Conservation (phyloP, 2,888 invertebrate genomes). For the Polymixis lichenea region DNA sequence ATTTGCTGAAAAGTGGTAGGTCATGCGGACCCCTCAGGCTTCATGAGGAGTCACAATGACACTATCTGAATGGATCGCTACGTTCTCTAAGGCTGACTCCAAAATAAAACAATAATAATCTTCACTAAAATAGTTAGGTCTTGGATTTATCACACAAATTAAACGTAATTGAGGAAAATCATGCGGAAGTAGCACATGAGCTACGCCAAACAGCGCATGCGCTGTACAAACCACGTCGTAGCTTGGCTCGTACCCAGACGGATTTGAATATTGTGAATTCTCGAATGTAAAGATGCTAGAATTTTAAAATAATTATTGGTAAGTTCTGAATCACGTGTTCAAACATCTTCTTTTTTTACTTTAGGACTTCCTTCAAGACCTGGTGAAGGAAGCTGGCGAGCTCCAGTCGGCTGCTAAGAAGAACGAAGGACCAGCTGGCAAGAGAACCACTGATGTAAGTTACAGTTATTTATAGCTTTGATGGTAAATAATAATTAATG, state of each 20-base stretch:
- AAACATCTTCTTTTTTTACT: neutral
- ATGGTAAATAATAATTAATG: neutral
- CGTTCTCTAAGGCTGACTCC: no score
- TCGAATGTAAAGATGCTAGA: no score
- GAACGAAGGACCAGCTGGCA: slow-evolving; percentile 61
- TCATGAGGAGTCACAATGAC: no score
- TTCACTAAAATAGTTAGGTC: neutral
- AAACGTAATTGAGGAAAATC: neutral
- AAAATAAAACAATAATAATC: neutral
- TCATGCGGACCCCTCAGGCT: no score
- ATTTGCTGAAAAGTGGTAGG: no score
- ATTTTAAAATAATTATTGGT: neutral
- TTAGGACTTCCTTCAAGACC: slow-evolving; percentile 81
- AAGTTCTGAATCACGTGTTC: neutral
- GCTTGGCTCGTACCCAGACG: neutral
- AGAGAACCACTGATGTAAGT: slow-evolving; percentile 71
- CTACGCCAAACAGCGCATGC: neutral
- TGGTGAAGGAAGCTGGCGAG: slow-evolving; percentile 73
- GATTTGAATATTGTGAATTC: neutral
- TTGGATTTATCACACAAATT: neutral
- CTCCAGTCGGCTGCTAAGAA: slow-evolving; percentile 65
- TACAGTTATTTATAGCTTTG: neutral
- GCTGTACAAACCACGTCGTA: neutral
- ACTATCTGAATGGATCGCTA: no score
- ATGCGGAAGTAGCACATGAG: neutral